Evolutionary conservation across 2,113 vertebrate genomes (phyloP).

Genomic region (Edolisoma coerulescens): DNA sequence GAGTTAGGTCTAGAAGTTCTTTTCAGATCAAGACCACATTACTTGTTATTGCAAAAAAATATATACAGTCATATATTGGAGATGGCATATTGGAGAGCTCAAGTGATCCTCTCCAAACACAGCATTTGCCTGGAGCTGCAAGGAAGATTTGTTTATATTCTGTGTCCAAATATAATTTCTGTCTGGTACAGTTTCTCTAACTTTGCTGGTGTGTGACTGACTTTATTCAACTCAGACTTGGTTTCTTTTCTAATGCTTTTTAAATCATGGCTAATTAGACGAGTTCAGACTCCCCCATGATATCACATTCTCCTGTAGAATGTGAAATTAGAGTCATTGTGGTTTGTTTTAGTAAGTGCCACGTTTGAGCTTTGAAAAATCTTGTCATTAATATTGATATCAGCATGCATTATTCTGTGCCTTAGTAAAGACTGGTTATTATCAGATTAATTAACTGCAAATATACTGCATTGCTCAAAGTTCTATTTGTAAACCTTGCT

Average conservation of each 20-base stretch:
- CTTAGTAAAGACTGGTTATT: neutral
- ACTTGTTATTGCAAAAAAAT: neutral
- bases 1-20: neutral
- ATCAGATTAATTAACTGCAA: slow-evolving; percentile 24
- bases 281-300: neutral
- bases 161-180: neutral
- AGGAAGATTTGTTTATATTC: neutral
- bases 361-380: neutral
- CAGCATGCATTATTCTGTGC: neutral
- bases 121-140: neutral
- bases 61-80: neutral
- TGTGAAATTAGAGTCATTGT: neutral
- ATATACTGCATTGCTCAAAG: neutral
- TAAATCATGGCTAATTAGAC: slow-evolving; percentile 16
- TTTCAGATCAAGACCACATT: neutral
- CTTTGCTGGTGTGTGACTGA: neutral
- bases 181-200: neutral
- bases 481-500: slow-evolving; percentile 26
- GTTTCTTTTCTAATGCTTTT: neutral
- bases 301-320: neutral
- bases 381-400: neutral
- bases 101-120: neutral
- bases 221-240: neutral
- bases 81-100: neutral
- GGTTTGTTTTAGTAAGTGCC: slow-evolving; percentile 7